Conservation (phyloP, 1,140 invertebrate genomes). For the Pseudomyrmex cubaensis region DNA sequence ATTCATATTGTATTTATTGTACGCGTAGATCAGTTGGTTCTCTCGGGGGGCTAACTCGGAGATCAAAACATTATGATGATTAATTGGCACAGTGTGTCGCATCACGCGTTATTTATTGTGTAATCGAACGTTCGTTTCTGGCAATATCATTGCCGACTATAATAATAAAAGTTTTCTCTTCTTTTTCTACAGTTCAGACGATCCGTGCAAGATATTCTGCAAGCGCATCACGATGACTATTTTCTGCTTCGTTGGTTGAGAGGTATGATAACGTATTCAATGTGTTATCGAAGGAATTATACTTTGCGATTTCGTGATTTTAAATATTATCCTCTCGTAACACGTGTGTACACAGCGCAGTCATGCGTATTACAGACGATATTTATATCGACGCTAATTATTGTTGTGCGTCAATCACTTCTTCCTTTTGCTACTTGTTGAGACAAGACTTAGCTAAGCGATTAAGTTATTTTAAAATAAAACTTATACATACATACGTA, state of each 20-base stretch:
- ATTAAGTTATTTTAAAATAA: conserved; percentile 38
- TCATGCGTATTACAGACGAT: not conserved
- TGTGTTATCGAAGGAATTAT: not conserved
- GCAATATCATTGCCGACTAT: not conserved
- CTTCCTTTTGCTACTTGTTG: not conserved
- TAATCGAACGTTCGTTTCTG: too few relatives aligned
- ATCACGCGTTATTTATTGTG: too few relatives aligned
- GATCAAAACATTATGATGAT: too few relatives aligned
- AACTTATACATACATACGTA: too few relatives aligned
- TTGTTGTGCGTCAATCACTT: not conserved
- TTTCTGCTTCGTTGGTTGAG: conserved; percentile 92
- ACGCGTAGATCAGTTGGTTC: too few relatives aligned
- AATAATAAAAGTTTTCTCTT: not conserved
- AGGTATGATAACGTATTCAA: conserved; percentile 87
- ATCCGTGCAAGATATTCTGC: conserved; percentile 88
- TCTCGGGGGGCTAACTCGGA: too few relatives aligned
- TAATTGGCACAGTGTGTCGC: too few relatives aligned
- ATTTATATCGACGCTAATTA: not conserved
- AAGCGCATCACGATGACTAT: conserved; percentile 91
- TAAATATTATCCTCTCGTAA: not conserved
- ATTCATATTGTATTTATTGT: too few relatives aligned
- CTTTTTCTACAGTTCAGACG: conserved; percentile 88
- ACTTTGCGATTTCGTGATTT: not conserved
- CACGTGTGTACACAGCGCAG: not conserved
- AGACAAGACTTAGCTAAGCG: not conserved